Evolutionary conservation across 64 coral and sea anemone species (phyloP).

Genomic region (Platygyra sinensis): DNA sequence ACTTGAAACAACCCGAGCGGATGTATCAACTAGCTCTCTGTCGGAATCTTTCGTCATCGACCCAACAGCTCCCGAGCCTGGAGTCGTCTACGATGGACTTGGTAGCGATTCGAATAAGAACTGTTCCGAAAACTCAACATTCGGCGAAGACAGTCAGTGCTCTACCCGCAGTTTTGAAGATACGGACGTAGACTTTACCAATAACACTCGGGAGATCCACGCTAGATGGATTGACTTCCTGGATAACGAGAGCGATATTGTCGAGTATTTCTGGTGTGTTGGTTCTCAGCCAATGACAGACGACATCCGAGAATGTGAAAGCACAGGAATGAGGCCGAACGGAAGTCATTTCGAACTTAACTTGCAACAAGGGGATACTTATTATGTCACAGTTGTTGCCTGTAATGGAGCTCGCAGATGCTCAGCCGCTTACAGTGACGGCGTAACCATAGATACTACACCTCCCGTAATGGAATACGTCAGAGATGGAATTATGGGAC

Average conservation of each 20-base stretch:
- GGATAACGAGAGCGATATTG: constrained; percentile 93
- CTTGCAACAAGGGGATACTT: constrained; percentile 64
- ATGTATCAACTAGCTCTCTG: constrained; percentile 53
- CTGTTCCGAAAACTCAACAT: constrained; percentile 79
- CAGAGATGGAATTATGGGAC: constrained; percentile 95
- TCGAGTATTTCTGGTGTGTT: constrained; percentile 91
- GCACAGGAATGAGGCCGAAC: constrained; percentile 70
- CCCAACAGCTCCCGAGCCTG: constrained; percentile 64
- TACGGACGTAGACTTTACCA: constrained; percentile 93
- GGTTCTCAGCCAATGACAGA: constrained; percentile 75
- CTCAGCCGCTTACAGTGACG: constrained; percentile 79
- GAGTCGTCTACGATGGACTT: constrained; percentile 86
- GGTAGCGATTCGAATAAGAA: constrained; percentile 81
- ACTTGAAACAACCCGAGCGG: constrained; percentile 73
- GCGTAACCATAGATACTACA: constrained; percentile 85
- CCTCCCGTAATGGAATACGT: constrained; percentile 90
- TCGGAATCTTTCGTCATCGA: constrained; percentile 77
- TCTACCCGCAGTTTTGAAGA: constrained; percentile 90
- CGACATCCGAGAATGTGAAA: constrained; percentile 79
- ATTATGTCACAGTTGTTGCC: constrained; percentile 82
- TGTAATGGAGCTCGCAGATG: constrained; percentile 95
- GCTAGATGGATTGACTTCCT: constrained; percentile 96
- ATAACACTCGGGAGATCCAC: constrained; percentile 75
- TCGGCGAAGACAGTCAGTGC: constrained; percentile 91
- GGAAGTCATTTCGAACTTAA: constrained; percentile 73